Evolutionary conservation across 2,888 invertebrate genomes (phyloP).

Genomic region (Conops quadrifasciatus): DNA sequence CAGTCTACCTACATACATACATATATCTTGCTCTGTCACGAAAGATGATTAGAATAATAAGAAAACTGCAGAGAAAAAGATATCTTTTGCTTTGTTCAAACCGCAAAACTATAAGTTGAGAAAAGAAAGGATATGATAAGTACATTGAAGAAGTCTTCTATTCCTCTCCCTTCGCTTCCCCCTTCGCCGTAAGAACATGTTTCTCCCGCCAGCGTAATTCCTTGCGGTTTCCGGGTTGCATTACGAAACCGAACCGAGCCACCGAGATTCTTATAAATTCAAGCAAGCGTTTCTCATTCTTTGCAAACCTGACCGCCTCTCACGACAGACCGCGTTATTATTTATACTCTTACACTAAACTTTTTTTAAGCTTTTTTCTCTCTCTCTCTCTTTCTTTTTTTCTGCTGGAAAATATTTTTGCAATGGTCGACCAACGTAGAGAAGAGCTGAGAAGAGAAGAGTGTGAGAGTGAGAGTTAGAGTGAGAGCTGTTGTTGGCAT

Average conservation of each 20-base stretch:
- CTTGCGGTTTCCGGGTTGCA: constrained; percentile 39
- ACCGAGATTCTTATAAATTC: constrained; percentile 19
- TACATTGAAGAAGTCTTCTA: constrained; percentile 2
- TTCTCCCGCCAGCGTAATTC: constrained; percentile 32
- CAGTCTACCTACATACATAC: too few species aligned
- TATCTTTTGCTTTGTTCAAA: constrained; percentile 15
- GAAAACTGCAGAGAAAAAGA: background rate
- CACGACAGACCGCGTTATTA: background rate
- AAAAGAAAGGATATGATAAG: constrained; percentile 9
- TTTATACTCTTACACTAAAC: background rate
- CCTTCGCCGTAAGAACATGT: background rate
- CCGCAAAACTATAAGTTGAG: constrained; percentile 25
- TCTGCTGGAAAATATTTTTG: constrained; percentile 19
- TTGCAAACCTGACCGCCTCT: background rate
- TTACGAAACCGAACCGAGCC: constrained; percentile 18
- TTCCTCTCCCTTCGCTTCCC: background rate
- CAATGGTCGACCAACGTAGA: constrained; percentile 3
- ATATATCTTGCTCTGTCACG: too few species aligned
- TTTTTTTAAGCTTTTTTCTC: background rate
- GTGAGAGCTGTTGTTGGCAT: background rate
- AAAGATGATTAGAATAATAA: background rate
- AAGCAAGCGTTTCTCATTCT: background rate
- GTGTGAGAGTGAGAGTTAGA: background rate
- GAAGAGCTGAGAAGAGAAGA: background rate
- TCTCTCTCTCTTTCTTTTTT: background rate